Base-by-base conservation (phyloP, 2,888 invertebrate species). In the Mongoloraphidia duomilia region DNA sequence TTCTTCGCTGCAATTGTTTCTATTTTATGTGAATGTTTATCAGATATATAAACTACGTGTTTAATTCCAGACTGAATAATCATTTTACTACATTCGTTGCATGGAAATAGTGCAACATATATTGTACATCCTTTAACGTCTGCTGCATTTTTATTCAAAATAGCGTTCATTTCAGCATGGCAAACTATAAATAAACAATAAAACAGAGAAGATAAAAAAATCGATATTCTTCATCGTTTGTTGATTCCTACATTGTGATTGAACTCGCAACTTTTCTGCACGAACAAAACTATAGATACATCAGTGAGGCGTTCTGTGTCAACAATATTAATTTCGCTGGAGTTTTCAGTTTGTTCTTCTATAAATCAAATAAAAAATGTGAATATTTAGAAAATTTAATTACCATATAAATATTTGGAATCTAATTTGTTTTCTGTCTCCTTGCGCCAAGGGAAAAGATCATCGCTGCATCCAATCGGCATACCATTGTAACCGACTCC, bases 401-500 rank as follows among this genome's bases (percentile, higher is more conserved):
- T 71, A 90, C 90, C 90, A 73, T 91, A 97, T 53, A 87, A 71
- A 65, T 79, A 80, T 72, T 97, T 97, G 46, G 77, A 84, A 40
- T 90, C 76, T 48, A 87, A 65, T 11, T 68, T 64, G 57, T 79
- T 69, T 0, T 66, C 59, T 3, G 75, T 69, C 34, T 73, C 65
- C 63, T 90, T 90, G 1, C 72, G 72, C 97, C 97, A 98, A 0
- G 96, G 90, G 67, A 95, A 87, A 14, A 75, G 71, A 63, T 93
- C 86, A 67, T 97, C 96, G 60, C 70, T 71, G 61, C 95, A 96
- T 5, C 89, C 91, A 50, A 70, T 77, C 0, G 97, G 97, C 84
- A 97, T 91, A 2, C 97, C 96, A 75, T 98, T 98, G 63, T 97
- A 98, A 52, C 97, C 97, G 52, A 93, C 76, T 17, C 91, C 91